These are phyloP conservation scores for Erynnis tages DNA, from an alignment of 2,888 invertebrate genomes.

Conservation along the genomic window DNA sequence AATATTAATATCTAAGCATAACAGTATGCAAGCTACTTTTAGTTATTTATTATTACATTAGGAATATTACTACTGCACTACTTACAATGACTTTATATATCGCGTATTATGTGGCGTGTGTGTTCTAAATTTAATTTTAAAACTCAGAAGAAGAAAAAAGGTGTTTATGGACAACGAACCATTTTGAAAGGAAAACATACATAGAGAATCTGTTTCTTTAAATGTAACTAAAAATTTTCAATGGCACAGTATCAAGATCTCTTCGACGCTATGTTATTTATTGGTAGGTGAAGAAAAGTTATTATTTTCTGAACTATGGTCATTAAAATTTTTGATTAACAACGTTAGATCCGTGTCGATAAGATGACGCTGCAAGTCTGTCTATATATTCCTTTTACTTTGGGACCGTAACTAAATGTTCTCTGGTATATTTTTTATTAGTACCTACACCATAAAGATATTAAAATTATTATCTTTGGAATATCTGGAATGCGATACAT, in stretches of 20 bases:
- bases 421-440: constrained; percentile 59
- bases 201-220: too few species aligned
- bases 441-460: constrained; percentile 52
- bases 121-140: too few species aligned
- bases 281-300: constrained; percentile 70
- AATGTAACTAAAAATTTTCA: not conserved
- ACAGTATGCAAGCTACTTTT: too few species aligned
- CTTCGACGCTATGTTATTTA: constrained; percentile 34
- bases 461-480: constrained; percentile 65
- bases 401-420: constrained; percentile 73
- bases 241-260: constrained; percentile 53
- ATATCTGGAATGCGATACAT: constrained; percentile 55
- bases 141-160: too few species aligned
- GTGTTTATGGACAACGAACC: too few species aligned
- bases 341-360: constrained; percentile 78
- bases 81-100: too few species aligned
- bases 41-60: too few species aligned
- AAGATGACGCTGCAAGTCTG: constrained; percentile 71
- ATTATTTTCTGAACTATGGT: constrained; percentile 81
- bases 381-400: constrained; percentile 67
- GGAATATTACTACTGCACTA: too few species aligned
- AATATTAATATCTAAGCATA: too few species aligned
- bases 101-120: too few species aligned
- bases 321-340: constrained; percentile 82
- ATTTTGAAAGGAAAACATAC: too few species aligned